phyloP scores from a whole-genome alignment of 2,113 vertebrate genomes.

The Patagioenas fasciata region DNA sequence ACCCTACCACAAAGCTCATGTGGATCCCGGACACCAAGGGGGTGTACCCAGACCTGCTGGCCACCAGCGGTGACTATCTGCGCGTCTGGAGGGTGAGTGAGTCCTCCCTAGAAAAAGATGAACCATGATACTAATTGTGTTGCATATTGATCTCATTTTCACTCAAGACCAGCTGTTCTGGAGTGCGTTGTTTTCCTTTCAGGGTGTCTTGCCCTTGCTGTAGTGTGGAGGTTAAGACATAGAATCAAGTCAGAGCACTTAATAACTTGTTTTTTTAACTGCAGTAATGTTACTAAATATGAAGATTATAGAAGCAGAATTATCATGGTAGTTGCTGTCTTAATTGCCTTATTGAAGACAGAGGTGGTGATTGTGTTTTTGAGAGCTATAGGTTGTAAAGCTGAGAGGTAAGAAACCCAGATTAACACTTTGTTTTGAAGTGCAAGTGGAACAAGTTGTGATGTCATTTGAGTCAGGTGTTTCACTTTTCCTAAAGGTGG shows the following conservation, averaged over 20 bases:
- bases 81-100: slow-evolving; percentile 93
- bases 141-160: neutral
- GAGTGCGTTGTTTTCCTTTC: neutral
- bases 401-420: neutral
- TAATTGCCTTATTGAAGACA: neutral
- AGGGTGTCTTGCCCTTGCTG: neutral
- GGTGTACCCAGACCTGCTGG: slow-evolving; percentile 95
- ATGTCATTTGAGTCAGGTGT: neutral
- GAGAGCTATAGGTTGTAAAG: neutral
- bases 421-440: neutral
- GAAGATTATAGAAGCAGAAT: neutral
- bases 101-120: neutral
- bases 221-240: neutral
- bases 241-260: neutral
- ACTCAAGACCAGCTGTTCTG: fast-evolving
- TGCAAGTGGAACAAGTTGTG: neutral
- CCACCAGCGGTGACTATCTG: slow-evolving; percentile 96
- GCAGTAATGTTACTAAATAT: neutral
- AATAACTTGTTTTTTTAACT: neutral
- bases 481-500: slow-evolving; percentile 80
- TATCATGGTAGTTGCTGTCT: neutral
- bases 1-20: slow-evolving; percentile 98
- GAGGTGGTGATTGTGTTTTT: neutral
- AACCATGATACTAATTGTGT: neutral
- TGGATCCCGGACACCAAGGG: slow-evolving; percentile 99